phyloP scores from a whole-genome alignment of 2,113 vertebrate genomes.

The Eclectus roratus region DNA sequence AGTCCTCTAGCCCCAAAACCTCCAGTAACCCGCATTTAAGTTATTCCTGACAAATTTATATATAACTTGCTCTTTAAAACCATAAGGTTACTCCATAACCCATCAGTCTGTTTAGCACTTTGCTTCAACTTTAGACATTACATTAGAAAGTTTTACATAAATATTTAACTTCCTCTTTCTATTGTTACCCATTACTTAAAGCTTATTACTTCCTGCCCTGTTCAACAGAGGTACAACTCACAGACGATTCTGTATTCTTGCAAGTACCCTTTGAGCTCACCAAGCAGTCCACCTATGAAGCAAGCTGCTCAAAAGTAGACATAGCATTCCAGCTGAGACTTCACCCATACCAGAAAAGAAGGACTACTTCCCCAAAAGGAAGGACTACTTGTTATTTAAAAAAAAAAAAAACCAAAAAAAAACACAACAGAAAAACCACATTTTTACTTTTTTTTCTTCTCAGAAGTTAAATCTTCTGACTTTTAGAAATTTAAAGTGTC shows the following conservation, averaged over 20 bases:
- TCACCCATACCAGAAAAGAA: not conserved
- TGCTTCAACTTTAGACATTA: not conserved
- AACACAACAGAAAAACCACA: too few species aligned
- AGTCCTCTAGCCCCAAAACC: not conserved
- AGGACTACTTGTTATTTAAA: not conserved
- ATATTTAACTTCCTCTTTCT: not conserved
- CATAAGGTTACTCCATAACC: not conserved
- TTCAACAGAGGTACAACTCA: not conserved
- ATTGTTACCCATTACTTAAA: not conserved
- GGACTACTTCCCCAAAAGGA: not conserved
- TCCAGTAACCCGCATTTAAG: not conserved
- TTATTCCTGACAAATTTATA: not conserved
- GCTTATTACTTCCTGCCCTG: not conserved
- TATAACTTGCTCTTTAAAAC: not conserved
- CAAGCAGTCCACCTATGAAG: not conserved
- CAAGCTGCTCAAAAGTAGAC: not conserved
- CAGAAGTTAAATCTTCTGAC: not conserved
- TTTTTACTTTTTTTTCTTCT: not conserved
- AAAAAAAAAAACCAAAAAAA: too few species aligned
- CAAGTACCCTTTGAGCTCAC: not conserved
- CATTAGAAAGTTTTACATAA: not conserved
- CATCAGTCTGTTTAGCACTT: not conserved
- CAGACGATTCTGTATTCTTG: not conserved
- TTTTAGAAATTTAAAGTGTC: not conserved
- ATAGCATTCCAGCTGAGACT: not conserved